These are phyloP conservation scores for Lagocephalus sceleratus DNA, from an alignment of 2,797 vertebrate genomes.

Conservation along the genomic window DNA sequence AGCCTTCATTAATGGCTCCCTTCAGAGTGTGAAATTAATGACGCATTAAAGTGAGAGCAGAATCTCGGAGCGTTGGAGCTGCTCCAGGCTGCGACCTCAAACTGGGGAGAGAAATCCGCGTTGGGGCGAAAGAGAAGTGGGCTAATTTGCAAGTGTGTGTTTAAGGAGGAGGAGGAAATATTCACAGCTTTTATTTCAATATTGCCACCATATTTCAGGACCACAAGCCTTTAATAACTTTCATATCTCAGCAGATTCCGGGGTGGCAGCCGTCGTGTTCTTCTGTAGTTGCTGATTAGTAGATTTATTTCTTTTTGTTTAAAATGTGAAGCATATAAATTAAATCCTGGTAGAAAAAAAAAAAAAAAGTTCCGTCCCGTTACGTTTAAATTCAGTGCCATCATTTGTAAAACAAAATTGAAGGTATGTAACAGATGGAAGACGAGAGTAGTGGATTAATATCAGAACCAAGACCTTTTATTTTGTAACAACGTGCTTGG, in stretches of 20 bases:
- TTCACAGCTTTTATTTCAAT: neutral
- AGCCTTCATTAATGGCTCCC: conserved; percentile 2
- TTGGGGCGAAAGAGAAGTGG: neutral
- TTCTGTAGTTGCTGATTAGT: too few species aligned
- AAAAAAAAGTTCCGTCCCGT: neutral
- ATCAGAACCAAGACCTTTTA: too few species aligned
- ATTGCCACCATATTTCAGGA: too few species aligned
- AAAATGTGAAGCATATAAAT: neutral
- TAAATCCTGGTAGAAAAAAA: neutral
- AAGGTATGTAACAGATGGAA: too few species aligned
- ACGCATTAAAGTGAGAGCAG: conserved; percentile 42
- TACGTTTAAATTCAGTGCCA: too few species aligned
- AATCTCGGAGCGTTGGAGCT: neutral
- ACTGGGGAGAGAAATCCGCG: neutral
- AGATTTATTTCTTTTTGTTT: too few species aligned
- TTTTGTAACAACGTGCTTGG: too few species aligned
- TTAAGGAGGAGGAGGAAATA: neutral
- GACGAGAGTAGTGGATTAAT: too few species aligned
- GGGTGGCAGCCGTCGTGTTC: too few species aligned
- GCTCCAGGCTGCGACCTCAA: conserved; percentile 4
- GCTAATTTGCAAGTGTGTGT: neutral
- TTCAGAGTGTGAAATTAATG: conserved; percentile 36
- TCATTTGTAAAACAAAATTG: too few species aligned
- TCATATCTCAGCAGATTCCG: too few species aligned
- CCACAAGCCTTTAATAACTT: too few species aligned